These are phyloP conservation scores for Gasterosteus aculeatus DNA, from an alignment of 2,113 vertebrate species.

Conservation along the genomic window DNA sequence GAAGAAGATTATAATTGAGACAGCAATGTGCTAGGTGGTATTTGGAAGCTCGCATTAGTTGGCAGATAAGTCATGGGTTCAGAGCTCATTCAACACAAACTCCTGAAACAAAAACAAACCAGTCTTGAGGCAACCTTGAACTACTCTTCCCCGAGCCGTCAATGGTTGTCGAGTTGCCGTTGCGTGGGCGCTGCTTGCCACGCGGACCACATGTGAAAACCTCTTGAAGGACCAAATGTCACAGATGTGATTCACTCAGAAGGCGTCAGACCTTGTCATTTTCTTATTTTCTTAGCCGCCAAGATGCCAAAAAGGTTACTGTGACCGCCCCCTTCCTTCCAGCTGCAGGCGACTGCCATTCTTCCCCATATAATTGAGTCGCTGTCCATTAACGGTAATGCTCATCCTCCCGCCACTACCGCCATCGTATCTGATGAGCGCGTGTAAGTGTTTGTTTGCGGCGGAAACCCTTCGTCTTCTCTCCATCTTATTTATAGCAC, in stretches of 20 bases:
- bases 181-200: conserved; percentile 7
- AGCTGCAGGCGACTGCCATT: conserved; percentile 40
- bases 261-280: conserved; percentile 65
- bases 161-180: neutral
- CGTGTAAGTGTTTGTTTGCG: conserved; percentile 16
- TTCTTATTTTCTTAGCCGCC: conserved; percentile 61
- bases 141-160: conserved; percentile 8
- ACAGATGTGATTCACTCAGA: conserved; percentile 68
- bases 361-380: conserved; percentile 47
- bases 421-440: conserved; percentile 22
- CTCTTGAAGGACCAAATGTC: conserved; percentile 66
- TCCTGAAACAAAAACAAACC: neutral
- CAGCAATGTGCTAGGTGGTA: neutral
- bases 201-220: conserved; percentile 42
- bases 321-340: conserved; percentile 70
- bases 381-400: conserved; percentile 68
- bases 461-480: conserved; percentile 6
- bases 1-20: neutral
- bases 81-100: neutral
- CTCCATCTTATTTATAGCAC: conserved; percentile 1
- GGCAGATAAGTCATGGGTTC: neutral
- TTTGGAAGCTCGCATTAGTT: neutral
- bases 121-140: neutral
- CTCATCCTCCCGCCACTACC: conserved; percentile 21
- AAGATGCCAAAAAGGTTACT: conserved; percentile 72